Conservation (phyloP, 1,140 invertebrate genomes). For the Cydia splendana region DNA sequence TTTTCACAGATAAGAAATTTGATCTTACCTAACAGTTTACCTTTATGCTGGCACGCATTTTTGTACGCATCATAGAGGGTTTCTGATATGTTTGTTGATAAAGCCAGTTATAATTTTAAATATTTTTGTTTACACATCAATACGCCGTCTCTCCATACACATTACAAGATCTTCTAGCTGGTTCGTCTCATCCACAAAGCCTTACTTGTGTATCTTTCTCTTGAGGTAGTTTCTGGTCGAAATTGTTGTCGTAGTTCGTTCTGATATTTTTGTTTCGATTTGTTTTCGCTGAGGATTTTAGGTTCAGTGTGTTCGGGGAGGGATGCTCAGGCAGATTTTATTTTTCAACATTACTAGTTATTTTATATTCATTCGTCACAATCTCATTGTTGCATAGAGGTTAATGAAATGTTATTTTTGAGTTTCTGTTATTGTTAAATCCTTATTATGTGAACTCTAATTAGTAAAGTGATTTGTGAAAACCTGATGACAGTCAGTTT, state of each 20-base stretch:
- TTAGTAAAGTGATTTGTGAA: too few relatives aligned
- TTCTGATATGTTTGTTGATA: too few relatives aligned
- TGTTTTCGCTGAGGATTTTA: slow-evolving; percentile 44
- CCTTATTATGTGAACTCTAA: too few relatives aligned
- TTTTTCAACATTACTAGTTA: background rate
- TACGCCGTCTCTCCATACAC: slow-evolving; percentile 49
- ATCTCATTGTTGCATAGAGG: too few relatives aligned
- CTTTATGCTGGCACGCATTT: too few relatives aligned
- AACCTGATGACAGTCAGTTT: too few relatives aligned
- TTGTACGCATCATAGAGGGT: too few relatives aligned
- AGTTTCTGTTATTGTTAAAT: too few relatives aligned
- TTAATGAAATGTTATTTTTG: too few relatives aligned
- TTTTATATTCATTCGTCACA: too few relatives aligned
- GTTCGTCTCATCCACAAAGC: slow-evolving; percentile 72
- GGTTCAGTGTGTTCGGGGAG: slow-evolving; percentile 35
- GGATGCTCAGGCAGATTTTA: slow-evolving; percentile 5
- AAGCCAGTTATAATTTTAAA: background rate
- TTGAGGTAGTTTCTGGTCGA: slow-evolving; percentile 70
- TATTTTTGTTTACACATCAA: slow-evolving; percentile 10
- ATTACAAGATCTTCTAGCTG: slow-evolving; percentile 62
- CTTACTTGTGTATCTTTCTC: slow-evolving; percentile 80
- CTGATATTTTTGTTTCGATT: slow-evolving; percentile 40
- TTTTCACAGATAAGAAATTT: too few relatives aligned
- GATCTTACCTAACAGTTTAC: too few relatives aligned
- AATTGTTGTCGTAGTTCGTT: slow-evolving; percentile 62